Percentiles rank a stretch among this genome's conserved stretches.
Evolutionary conservation across 2,113 vertebrate species (phyloP).

Genomic region (Burhinus bistriatus): DNA sequence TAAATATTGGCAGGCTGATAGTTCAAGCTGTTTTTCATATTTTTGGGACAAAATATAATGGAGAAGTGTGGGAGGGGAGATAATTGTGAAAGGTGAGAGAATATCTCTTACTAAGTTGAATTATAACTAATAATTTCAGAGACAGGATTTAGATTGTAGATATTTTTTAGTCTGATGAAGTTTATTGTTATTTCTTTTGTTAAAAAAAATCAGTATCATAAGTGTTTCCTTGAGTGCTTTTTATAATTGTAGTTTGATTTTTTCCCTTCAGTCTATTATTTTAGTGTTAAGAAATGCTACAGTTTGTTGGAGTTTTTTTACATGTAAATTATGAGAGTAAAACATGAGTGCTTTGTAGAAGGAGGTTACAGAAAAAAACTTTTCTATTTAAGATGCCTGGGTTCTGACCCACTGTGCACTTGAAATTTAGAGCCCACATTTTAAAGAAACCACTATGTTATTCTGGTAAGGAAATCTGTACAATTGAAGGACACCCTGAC

Average conservation of each 20-base stretch:
- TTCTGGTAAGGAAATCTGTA: neutral
- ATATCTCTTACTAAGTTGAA: neutral
- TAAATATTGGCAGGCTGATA: neutral
- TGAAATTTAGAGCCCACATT: neutral
- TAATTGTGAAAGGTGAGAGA: neutral
- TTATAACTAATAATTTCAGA: neutral
- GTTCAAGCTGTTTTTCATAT: neutral
- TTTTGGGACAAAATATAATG: neutral
- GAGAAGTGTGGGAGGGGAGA: neutral
- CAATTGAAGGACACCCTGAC: neutral
- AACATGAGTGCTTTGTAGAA: neutral
- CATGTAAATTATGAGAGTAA: neutral
- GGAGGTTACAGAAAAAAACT: neutral
- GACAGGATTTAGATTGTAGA: neutral
- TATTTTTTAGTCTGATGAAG: neutral
- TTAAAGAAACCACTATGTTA: neutral
- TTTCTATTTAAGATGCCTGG: neutral
- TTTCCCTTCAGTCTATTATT: neutral
- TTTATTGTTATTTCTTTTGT: neutral
- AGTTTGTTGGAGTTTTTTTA: rapidly evolving
- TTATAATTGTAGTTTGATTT: neutral
- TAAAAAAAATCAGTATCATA: neutral
- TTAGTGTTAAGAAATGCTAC: neutral
- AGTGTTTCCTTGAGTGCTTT: neutral
- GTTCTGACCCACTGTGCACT: neutral